A percentile compares a stretch with the other conserved stretches of the same genome.
Evolutionary conservation across 2,113 vertebrate species (phyloP).

Genomic region (Excalfactoria chinensis): DNA sequence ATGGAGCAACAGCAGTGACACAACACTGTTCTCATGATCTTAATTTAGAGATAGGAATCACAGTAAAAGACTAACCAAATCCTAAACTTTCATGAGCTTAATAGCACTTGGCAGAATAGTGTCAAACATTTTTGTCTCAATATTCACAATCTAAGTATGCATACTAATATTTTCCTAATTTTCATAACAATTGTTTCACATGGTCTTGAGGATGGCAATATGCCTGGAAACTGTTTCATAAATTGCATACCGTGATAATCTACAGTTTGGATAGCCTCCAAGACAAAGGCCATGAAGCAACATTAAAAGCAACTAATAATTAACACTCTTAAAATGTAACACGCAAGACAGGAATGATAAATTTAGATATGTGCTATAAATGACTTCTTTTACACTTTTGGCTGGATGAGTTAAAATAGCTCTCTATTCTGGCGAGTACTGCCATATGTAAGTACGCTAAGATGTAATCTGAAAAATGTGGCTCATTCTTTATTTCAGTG

Average conservation of each 20-base stretch:
- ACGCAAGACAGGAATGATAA: constrained; percentile 67
- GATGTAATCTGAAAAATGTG: neutral
- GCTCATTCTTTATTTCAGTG: neutral
- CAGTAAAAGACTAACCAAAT: constrained; percentile 34
- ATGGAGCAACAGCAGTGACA: neutral
- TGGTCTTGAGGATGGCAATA: constrained; percentile 73
- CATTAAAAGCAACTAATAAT: constrained; percentile 86
- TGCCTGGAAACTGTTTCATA: constrained; percentile 81
- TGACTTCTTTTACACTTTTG: constrained; percentile 22
- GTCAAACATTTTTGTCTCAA: constrained; percentile 32
- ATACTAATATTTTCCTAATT: constrained; percentile 79
- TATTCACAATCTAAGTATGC: constrained; percentile 73
- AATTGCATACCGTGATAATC: constrained; percentile 80
- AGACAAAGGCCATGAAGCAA: constrained; percentile 80
- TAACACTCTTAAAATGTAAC: constrained; percentile 79
- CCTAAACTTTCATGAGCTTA: constrained; percentile 23
- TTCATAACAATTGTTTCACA: constrained; percentile 76
- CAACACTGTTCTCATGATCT: neutral
- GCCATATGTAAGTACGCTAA: constrained; percentile 20
- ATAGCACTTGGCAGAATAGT: constrained; percentile 44
- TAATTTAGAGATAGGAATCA: constrained; percentile 40
- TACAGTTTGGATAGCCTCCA: constrained; percentile 80
- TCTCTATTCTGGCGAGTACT: neutral
- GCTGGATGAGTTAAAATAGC: constrained; percentile 41
- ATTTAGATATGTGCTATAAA: constrained; percentile 68